These are phyloP conservation scores for Saguinus imperator DNA, from an alignment of 2,113 vertebrate genomes.

Conservation along the genomic window DNA sequence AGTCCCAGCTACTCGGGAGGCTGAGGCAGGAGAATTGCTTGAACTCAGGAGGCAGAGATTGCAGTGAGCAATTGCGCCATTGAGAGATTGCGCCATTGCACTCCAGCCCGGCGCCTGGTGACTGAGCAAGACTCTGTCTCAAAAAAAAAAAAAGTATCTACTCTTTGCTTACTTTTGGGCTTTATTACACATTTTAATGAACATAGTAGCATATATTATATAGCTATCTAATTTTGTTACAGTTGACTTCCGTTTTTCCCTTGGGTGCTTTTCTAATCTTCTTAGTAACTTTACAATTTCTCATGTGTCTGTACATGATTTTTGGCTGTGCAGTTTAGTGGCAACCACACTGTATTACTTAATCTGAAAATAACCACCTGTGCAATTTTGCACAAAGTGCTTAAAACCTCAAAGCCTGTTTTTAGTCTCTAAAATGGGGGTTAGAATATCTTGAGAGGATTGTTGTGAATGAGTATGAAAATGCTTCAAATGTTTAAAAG, in stretches of 20 bases:
- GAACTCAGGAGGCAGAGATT: too few relatives aligned
- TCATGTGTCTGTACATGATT: background rate
- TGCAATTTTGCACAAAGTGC: background rate
- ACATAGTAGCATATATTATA: background rate
- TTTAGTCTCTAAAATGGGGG: slow-evolving; percentile 61
- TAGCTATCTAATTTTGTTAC: slow-evolving; percentile 20
- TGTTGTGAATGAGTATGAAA: background rate
- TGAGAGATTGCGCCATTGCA: too few relatives aligned
- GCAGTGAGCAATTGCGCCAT: too few relatives aligned
- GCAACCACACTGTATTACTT: slow-evolving; percentile 27
- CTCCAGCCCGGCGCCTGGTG: too few relatives aligned
- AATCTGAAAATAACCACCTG: slow-evolving; percentile 69
- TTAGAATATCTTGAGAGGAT: slow-evolving; percentile 23
- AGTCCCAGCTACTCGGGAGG: too few relatives aligned
- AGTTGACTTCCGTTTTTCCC: background rate
- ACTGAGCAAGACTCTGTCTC: too few relatives aligned
- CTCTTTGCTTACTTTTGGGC: background rate
- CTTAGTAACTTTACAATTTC: background rate
- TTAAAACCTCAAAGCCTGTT: slow-evolving; percentile 39
- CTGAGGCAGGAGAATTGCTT: too few relatives aligned
- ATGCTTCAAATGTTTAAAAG: background rate
- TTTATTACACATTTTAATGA: background rate
- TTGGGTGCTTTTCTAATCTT: slow-evolving; percentile 3
- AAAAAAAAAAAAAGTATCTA: background rate
- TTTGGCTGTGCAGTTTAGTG: background rate